Conservation (phyloP, 2,113 vertebrate species). For the Indicator maculatus region DNA sequence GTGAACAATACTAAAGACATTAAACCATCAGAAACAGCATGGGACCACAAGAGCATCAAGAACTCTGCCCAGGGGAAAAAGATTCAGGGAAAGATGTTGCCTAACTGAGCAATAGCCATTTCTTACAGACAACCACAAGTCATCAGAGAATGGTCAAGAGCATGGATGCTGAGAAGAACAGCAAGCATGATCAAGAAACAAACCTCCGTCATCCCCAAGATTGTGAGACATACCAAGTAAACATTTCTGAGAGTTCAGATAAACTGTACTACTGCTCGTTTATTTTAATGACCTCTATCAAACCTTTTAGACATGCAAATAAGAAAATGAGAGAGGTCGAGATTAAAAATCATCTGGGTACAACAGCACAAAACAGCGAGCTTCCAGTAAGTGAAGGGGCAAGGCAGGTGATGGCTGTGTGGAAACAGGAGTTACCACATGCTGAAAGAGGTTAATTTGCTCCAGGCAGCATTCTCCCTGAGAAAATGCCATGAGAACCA, state of each 20-base stretch:
- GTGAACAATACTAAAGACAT: not conserved
- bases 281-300: not conserved
- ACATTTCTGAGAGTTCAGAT: not conserved
- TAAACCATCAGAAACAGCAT: not conserved
- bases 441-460: not conserved
- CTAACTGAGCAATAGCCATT: not conserved
- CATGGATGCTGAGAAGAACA: not conserved
- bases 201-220: not conserved
- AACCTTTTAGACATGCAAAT: not conserved
- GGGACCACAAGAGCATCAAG: not conserved
- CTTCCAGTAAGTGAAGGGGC: not conserved
- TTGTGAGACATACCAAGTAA: not conserved
- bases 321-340: not conserved
- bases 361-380: not conserved
- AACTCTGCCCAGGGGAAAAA: not conserved
- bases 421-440: not conserved
- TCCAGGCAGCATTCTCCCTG: not conserved
- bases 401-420: not conserved
- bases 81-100: not conserved
- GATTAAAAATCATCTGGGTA: not conserved
- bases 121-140: not conserved
- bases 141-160: not conserved
- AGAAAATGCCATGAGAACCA: not conserved
- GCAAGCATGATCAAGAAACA: not conserved
- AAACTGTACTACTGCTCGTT: not conserved